Percentiles rank a stretch among this genome's conserved stretches.
Evolutionary conservation across 2,113 vertebrate species (phyloP).

Genomic region (Rhynchomys soricoides): DNA sequence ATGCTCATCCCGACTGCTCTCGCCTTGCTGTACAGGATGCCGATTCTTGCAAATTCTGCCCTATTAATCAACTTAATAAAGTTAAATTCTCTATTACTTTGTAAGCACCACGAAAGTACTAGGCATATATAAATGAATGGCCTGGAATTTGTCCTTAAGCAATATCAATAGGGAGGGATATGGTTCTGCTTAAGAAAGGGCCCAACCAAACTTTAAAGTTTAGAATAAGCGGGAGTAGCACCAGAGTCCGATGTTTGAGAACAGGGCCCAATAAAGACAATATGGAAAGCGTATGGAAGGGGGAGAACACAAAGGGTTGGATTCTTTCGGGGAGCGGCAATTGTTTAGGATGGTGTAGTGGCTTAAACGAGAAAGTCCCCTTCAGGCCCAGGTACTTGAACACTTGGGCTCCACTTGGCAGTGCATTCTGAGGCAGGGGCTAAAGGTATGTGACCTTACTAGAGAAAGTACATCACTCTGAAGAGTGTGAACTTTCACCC

Average conservation of each 20-base stretch:
- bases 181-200: not conserved
- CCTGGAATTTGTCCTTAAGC: not conserved
- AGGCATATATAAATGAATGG: not conserved
- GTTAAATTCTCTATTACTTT: not conserved
- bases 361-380: not conserved
- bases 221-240: not conserved
- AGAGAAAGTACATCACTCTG: not conserved
- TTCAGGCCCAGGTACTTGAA: not conserved
- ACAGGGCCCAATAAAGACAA: not conserved
- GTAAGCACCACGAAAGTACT: not conserved
- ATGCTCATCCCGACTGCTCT: too few relatives aligned
- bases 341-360: not conserved
- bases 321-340: accelerated
- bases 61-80: not conserved
- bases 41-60: not conserved
- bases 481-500: not conserved
- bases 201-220: too few relatives aligned
- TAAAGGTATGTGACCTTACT: not conserved
- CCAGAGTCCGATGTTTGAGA: not conserved
- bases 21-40: not conserved
- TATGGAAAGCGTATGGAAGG: not conserved
- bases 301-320: accelerated
- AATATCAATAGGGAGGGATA: not conserved
- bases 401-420: not conserved
- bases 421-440: not conserved